Base-by-base conservation (phyloP, 2,113 vertebrate species). In the Centropristis striata region DNA sequence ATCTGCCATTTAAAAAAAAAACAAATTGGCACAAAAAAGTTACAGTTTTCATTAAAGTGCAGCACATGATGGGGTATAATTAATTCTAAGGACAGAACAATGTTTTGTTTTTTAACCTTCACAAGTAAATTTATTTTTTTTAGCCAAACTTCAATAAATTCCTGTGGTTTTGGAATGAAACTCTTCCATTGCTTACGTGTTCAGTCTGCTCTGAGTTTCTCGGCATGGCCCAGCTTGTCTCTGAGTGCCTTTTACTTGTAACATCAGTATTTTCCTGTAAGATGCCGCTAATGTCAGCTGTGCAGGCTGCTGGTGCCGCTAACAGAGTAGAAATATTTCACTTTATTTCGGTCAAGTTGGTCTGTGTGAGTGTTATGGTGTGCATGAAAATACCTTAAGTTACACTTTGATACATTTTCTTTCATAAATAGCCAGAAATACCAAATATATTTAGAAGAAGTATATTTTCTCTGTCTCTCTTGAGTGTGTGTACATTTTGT, bases 211-310 rank as follows among this genome's bases (percentile, higher is more conserved):
- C 73, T 80, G 36, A 76, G 28, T 87, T 74, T 28, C 67, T 47
- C 65, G 75, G 77, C 75, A 71, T 85, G 78, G 83, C 77, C 44
- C 50, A 63, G 80, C 77, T 81, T 86, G 75, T 92, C 75, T 83
- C 81, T 81, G 81, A 92, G 92, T 92, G 90, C 91, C 91, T 91
- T 90, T 92, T 55, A 76, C 78, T 75, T 58, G 67, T 39, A 69
- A 73, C 70, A 46, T 89, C 11, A 59, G 13, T 81, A 71, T 88
- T 51, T 78, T 59, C 74, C 47, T 68, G 81, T 91, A 49, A 75
- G 69, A 63, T 82, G 86, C 84, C 75, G 71, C 76, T 67, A 44
- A 20, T 85, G 74, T 86, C 64, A 78, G 65, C 76, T 59, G 78
- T 75, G 41, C 69, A 77, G 64, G 59, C 51, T 5, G 68, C 54